Conservation (phyloP, 2,113 vertebrate species). For the Pterophyllum scalare region DNA sequence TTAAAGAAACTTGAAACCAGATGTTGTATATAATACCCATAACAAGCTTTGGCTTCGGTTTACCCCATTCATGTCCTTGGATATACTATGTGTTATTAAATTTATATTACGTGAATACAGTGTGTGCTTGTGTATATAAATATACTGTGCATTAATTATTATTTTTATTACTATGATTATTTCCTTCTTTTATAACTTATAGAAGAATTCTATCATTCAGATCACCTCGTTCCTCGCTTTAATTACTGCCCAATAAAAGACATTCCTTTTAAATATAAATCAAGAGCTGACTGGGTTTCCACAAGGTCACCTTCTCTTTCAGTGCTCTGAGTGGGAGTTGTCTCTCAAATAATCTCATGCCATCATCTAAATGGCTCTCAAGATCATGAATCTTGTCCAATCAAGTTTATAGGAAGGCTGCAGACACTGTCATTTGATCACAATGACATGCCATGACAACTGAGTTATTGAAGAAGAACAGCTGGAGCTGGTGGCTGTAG, state of each 20-base stretch:
- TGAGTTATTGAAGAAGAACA: constrained; percentile 6
- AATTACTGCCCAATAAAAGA: background rate
- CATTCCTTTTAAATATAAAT: background rate
- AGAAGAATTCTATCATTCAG: background rate
- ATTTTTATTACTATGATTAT: background rate
- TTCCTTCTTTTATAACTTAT: background rate
- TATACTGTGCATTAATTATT: background rate
- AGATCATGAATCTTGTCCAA: constrained; percentile 29
- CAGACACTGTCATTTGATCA: background rate
- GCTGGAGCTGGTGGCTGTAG: constrained; percentile 14
- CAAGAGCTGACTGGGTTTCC: background rate
- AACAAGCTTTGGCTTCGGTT: background rate
- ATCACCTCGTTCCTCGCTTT: background rate
- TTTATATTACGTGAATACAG: background rate
- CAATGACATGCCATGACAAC: constrained; percentile 7
- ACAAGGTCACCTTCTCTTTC: constrained; percentile 36
- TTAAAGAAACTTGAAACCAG: constrained; percentile 9
- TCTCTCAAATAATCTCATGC: constrained; percentile 7
- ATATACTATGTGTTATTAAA: background rate
- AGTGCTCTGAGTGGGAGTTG: background rate
- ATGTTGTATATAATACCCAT: background rate
- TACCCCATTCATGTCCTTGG: background rate
- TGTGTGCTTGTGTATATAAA: background rate
- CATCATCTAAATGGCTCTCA: constrained; percentile 7
- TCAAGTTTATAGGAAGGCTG: constrained; percentile 8